Conservation (phyloP, 2,888 invertebrate genomes). For the Graphium colonna region DNA sequence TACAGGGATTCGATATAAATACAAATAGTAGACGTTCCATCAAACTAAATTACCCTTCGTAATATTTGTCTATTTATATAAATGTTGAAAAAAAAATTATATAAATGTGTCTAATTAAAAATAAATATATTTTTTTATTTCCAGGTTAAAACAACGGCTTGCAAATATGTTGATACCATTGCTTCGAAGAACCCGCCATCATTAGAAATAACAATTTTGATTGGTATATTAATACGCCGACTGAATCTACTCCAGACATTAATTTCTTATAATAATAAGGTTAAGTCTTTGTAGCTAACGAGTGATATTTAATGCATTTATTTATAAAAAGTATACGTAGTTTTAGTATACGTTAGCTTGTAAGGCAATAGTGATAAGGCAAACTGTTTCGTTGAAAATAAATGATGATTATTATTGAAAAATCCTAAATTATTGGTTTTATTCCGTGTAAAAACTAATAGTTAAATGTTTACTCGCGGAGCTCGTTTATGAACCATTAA, state of each 20-base stretch:
- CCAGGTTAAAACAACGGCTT: constrained; percentile 75
- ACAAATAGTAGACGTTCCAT: no score
- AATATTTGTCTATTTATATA: no score
- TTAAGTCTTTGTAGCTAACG: constrained; percentile 14
- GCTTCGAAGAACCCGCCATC: constrained; percentile 63
- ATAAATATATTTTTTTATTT: no score
- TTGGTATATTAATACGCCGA: neutral
- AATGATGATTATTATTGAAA: constrained; percentile 75
- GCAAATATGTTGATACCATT: constrained; percentile 76
- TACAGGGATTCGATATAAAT: no score
- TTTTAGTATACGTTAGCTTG: constrained; percentile 36
- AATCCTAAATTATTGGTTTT: constrained; percentile 48
- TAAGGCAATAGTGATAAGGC: constrained; percentile 45
- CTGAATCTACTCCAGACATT: constrained; percentile 8
- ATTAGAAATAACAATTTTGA: constrained; percentile 33
- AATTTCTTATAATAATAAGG: constrained; percentile 6
- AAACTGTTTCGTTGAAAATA: constrained; percentile 75
- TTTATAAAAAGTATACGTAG: constrained; percentile 29
- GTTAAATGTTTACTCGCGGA: no score
- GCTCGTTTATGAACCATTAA: no score
- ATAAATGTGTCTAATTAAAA: no score
- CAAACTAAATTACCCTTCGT: no score
- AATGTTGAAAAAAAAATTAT: no score
- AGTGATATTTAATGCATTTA: constrained; percentile 67
- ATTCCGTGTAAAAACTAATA: no score